phyloP scores from a whole-genome alignment of 2,888 invertebrate species.

The Conus canariensis region DNA sequence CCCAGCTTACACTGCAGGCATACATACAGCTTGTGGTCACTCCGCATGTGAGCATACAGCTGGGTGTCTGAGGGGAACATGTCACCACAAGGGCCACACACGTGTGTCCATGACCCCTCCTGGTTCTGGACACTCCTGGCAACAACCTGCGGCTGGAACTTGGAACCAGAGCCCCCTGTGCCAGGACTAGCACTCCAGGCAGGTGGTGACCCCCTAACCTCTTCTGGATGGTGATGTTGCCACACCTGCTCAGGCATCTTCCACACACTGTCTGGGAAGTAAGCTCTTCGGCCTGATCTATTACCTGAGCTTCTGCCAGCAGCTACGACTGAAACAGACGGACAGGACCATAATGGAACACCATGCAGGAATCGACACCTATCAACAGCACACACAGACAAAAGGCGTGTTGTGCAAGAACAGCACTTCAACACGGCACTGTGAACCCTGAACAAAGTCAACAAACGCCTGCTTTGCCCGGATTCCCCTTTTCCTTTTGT shows the following conservation, averaged over 20 bases:
- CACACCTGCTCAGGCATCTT: not conserved
- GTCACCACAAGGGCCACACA: not conserved
- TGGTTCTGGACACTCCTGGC: not conserved
- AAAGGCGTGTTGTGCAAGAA: not conserved
- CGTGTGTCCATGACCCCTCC: not conserved
- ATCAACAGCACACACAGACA: not conserved
- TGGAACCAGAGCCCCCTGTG: not conserved
- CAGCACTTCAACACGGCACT: not conserved
- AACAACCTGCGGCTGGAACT: constrained; percentile 1
- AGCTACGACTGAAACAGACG: constrained; percentile 32
- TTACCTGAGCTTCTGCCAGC: not conserved
- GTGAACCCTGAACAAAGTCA: not conserved
- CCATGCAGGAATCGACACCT: not conserved
- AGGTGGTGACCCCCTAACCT: not conserved
- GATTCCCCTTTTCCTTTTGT: no score
- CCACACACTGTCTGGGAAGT: not conserved
- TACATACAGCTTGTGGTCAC: constrained; percentile 5
- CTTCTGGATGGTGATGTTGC: not conserved
- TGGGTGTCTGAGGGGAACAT: not conserved
- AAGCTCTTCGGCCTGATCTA: not conserved
- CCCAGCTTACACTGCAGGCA: constrained; percentile 7
- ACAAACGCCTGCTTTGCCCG: not conserved
- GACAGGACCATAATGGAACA: not conserved
- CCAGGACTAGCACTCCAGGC: not conserved
- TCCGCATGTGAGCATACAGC: constrained; percentile 9